Evolutionary conservation across 2,113 vertebrate species (phyloP).

Genomic region (Callithrix jacchus): DNA sequence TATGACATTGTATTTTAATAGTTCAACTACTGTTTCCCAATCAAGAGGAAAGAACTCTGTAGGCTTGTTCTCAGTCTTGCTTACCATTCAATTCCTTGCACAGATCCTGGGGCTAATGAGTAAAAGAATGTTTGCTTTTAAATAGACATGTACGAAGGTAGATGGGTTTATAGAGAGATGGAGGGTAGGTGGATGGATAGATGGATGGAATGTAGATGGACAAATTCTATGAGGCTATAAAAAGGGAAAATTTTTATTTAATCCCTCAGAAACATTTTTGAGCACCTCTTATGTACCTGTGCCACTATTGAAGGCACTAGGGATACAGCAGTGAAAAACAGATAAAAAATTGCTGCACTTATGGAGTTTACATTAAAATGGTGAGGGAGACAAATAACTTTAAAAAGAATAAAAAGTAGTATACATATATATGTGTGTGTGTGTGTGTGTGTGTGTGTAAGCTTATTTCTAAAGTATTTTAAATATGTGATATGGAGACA

Average conservation of each 20-base stretch:
- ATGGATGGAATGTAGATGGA: background rate
- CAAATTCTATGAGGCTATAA: background rate
- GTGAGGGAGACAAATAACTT: background rate
- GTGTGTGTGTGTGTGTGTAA: too few relatives aligned
- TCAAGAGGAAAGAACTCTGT: background rate
- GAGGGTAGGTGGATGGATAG: too few relatives aligned
- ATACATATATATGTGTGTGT: background rate
- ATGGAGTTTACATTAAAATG: background rate
- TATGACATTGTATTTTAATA: background rate
- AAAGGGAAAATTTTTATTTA: background rate
- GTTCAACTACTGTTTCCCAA: background rate
- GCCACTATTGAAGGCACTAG: background rate
- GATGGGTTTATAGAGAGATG: background rate
- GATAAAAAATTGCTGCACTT: background rate
- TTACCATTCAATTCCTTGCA: background rate
- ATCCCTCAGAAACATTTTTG: background rate
- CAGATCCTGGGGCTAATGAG: background rate
- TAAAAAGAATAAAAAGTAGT: background rate
- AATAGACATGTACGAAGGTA: background rate
- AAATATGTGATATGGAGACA: background rate
- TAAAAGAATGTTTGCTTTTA: background rate
- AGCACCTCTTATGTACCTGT: background rate
- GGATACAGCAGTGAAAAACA: background rate
- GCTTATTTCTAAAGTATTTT: background rate
- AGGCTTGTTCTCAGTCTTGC: background rate